Evolutionary conservation across 2,888 invertebrate genomes (phyloP).

Genomic region (Spicauda simplicius): DNA sequence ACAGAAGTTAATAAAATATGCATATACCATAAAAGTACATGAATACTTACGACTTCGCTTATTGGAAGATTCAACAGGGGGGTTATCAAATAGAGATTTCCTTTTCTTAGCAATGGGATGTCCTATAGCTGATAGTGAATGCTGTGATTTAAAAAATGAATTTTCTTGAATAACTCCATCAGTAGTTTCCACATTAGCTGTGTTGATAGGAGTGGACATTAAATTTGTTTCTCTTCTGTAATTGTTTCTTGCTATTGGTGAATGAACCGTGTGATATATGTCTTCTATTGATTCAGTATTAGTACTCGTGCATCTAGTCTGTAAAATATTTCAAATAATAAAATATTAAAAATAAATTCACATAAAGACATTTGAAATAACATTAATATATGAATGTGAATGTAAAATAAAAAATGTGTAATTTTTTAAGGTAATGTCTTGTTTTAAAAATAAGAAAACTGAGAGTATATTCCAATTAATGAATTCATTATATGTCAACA

Average conservation of each 20-base stretch:
- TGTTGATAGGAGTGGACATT: constrained; percentile 50
- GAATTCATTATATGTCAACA: too few species aligned
- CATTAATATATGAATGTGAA: too few species aligned
- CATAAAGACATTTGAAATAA: too few species aligned
- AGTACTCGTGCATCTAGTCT: constrained; percentile 49
- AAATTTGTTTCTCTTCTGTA: constrained; percentile 53
- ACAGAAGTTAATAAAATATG: not conserved
- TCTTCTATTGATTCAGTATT: constrained; percentile 50
- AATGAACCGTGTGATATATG: constrained; percentile 46
- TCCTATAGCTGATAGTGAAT: constrained; percentile 51
- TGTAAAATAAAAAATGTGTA: too few species aligned
- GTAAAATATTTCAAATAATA: too few species aligned
- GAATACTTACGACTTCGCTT: constrained; percentile 10
- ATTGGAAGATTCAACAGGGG: not conserved
- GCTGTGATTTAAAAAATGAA: constrained; percentile 48
- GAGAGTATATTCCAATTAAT: too few species aligned
- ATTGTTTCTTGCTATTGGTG: constrained; percentile 47
- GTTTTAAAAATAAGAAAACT: too few species aligned
- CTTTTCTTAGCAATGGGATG: constrained; percentile 56
- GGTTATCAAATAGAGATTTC: constrained; percentile 58
- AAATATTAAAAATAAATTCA: too few species aligned
- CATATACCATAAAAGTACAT: not conserved
- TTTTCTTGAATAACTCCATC: constrained; percentile 50
- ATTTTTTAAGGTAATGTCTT: too few species aligned
- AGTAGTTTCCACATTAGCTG: constrained; percentile 48